These are phyloP conservation scores for Daboia siamensis DNA, from an alignment of 2,113 vertebrate genomes.

Conservation along the genomic window DNA sequence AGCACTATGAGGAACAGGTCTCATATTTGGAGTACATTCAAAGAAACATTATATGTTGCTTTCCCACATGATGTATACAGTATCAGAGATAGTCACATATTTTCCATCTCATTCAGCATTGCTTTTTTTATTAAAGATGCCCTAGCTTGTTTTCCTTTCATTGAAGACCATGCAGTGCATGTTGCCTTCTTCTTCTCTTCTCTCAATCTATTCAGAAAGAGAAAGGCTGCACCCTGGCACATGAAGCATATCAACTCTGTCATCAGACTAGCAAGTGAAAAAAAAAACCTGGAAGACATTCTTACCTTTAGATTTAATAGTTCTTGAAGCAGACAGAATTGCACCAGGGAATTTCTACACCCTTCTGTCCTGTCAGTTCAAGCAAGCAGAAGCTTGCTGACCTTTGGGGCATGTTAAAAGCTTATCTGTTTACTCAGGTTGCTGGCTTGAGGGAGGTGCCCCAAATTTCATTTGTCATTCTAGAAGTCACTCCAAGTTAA, in stretches of 20 bases:
- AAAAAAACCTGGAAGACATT: not conserved
- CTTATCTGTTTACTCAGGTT: conserved; percentile 59
- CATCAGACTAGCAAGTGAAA: not conserved
- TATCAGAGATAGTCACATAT: not conserved
- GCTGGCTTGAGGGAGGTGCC: conserved; percentile 43
- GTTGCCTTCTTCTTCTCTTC: not conserved
- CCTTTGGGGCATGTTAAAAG: conserved; percentile 57
- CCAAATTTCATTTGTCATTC: conserved; percentile 30
- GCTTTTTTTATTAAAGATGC: not conserved
- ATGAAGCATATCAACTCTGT: not conserved
- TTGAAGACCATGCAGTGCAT: not conserved
- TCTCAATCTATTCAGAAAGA: not conserved
- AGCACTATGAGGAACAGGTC: not conserved
- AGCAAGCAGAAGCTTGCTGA: conserved; percentile 30
- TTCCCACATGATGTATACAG: not conserved
- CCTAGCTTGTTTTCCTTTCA: not conserved
- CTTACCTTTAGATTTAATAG: conserved; percentile 17
- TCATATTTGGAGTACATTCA: not conserved
- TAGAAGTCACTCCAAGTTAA: conserved; percentile 1
- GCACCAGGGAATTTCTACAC: conserved; percentile 6
- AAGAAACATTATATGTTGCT: not conserved
- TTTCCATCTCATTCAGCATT: not conserved
- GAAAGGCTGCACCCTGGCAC: not conserved
- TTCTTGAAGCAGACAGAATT: not conserved
- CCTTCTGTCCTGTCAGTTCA: fast-evolving